Conservation (phyloP, 2,113 vertebrate genomes). For the Lepisosteus osseus region DNA sequence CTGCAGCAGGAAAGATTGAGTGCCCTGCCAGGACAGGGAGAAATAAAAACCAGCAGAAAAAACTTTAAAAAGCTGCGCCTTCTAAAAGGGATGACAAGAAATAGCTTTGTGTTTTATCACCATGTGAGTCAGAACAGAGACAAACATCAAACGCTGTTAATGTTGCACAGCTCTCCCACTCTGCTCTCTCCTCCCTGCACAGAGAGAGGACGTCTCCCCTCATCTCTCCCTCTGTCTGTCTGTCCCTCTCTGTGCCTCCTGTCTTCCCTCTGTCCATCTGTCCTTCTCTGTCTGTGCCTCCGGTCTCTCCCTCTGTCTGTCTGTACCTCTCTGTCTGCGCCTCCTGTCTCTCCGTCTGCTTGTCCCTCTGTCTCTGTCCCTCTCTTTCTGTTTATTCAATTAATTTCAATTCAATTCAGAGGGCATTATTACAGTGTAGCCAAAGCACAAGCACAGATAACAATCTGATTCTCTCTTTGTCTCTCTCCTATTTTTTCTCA, state of each 20-base stretch:
- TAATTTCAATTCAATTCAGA: no score
- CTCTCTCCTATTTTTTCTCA: no score
- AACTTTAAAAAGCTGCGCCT: no score
- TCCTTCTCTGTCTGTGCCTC: slow-evolving; percentile 18
- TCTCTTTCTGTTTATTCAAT: no score
- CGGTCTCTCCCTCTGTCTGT: no score
- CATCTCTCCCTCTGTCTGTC: not conserved
- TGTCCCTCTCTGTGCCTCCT: not conserved
- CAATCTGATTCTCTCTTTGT: no score
- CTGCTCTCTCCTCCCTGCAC: no score
- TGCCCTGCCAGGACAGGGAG: no score
- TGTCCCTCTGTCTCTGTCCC: slow-evolving; percentile 13
- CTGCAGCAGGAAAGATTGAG: no score
- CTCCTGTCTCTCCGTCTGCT: not conserved
- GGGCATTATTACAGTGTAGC: no score
- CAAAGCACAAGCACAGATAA: no score
- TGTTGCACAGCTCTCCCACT: slow-evolving; percentile 26
- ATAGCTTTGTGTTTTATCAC: slow-evolving; percentile 29
- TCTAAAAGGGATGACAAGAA: slow-evolving; percentile 16
- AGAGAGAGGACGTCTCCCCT: not conserved
- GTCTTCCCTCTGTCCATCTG: slow-evolving; percentile 10
- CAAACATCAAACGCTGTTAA: slow-evolving; percentile 27
- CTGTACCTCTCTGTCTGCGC: not conserved
- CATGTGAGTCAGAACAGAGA: slow-evolving; percentile 13
- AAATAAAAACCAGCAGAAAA: no score